Percentiles rank a stretch among this genome's conserved stretches.
phyloP scores from a whole-genome alignment of 2,797 vertebrate genomes.

The Malurus leucopterus region DNA sequence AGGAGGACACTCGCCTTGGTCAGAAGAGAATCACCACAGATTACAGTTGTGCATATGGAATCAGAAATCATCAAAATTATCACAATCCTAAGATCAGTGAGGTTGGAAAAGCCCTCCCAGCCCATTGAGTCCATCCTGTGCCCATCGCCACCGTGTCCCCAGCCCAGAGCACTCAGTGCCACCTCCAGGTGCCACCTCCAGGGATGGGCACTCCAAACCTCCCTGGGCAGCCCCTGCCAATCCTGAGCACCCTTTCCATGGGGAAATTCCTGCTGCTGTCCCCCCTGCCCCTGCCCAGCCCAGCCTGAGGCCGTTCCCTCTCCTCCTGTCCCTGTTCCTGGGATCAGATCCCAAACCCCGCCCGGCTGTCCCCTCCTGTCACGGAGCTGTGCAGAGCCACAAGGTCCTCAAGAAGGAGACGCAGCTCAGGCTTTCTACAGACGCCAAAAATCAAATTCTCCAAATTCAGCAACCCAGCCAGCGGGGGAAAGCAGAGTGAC shows the following conservation, averaged over 20 bases:
- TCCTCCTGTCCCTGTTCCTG: neutral
- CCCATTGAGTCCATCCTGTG: accelerated
- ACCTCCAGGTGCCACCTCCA: neutral
- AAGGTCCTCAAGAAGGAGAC: neutral
- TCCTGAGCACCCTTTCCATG: neutral
- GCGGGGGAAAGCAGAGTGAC: neutral
- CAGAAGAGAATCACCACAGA: neutral
- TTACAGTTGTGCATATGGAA: neutral
- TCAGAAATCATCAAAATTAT: neutral
- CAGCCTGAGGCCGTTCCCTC: neutral
- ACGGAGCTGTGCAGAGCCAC: neutral
- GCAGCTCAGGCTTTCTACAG: neutral
- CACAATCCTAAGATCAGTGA: neutral
- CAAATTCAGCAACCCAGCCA: neutral
- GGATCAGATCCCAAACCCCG: neutral
- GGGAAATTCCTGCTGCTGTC: neutral
- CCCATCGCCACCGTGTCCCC: accelerated
- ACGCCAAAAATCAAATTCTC: neutral
- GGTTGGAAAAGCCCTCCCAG: neutral
- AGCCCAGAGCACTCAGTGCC: neutral
- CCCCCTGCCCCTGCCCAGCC: neutral
- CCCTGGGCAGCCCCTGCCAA: too few relatives aligned
- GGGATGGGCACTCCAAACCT: neutral
- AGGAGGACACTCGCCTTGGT: neutral
- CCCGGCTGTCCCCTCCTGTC: neutral